phyloP scores from a whole-genome alignment of 2,797 vertebrate genomes.

The Sebastes baramenuke region DNA sequence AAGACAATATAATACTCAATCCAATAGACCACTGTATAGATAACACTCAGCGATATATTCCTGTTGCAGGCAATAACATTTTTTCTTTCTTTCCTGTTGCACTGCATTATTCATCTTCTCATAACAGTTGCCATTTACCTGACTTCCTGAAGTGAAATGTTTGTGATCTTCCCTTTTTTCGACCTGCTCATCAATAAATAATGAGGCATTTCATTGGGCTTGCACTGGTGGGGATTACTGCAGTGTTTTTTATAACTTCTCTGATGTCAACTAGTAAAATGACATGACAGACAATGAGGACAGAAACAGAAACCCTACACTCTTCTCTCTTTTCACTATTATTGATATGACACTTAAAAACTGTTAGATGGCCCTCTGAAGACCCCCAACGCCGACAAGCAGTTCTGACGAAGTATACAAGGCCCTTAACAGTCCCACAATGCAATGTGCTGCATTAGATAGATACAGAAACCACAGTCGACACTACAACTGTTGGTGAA shows the following conservation, averaged over 20 bases:
- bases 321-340: neutral
- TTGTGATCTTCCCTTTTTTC: constrained; percentile 21
- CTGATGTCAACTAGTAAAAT: neutral
- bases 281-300: neutral
- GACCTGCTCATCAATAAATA: constrained; percentile 40
- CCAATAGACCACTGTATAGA: constrained; percentile 4
- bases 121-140: constrained; percentile 40
- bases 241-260: constrained; percentile 4
- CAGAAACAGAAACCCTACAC: neutral
- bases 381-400: neutral
- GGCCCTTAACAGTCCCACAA: neutral
- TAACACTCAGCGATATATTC: constrained; percentile 24
- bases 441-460: neutral
- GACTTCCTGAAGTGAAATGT: constrained; percentile 47
- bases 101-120: constrained; percentile 54
- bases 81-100: constrained; percentile 29
- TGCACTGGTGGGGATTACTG: constrained; percentile 20
- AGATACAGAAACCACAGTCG: neutral
- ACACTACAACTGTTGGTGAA: neutral
- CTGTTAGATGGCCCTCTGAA: neutral
- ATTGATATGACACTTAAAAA: neutral
- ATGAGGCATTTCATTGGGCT: constrained; percentile 31
- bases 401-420: neutral
- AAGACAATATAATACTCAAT: neutral
- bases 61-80: constrained; percentile 20